A percentile compares a stretch with the other conserved stretches of the same genome.
Conservation (phyloP, 2,797 vertebrate species). For the Anniella stebbinsi region DNA sequence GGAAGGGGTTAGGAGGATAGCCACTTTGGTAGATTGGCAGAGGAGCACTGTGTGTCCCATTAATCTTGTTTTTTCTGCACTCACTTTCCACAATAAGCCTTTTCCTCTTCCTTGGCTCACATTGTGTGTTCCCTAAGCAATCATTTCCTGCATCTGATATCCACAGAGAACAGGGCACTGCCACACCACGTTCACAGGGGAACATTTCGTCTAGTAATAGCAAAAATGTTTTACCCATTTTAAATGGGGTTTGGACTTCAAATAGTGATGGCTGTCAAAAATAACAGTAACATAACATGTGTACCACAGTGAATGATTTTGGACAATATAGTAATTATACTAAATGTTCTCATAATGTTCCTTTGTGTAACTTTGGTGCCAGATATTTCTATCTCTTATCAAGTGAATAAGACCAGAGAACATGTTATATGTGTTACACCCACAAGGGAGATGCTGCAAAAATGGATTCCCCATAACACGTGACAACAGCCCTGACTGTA, state of each 20-base stretch:
- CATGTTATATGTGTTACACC: not conserved
- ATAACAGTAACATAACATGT: not conserved
- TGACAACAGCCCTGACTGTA: not conserved
- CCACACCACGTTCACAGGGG: constrained; percentile 17
- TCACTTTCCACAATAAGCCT: constrained; percentile 25
- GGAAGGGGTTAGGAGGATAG: not conserved
- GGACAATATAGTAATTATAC: not conserved
- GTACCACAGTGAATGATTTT: not conserved
- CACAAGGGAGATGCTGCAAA: not conserved
- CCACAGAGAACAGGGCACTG: not conserved
- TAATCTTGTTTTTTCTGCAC: constrained; percentile 13
- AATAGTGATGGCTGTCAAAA: not conserved
- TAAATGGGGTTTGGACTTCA: not conserved
- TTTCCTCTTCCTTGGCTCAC: constrained; percentile 44
- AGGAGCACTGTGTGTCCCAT: not conserved
- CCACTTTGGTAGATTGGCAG: constrained; percentile 20
- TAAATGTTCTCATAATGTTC: not conserved
- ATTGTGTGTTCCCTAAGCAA: constrained; percentile 37
- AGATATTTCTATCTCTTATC: not conserved
- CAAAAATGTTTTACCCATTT: not conserved
- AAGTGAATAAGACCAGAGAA: not conserved
- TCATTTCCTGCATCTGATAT: constrained; percentile 32
- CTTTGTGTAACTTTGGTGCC: not conserved
- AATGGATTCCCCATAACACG: not conserved
- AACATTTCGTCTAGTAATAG: not conserved